A percentile compares a stretch with the other conserved stretches of the same genome.
These are phyloP conservation scores for Arremon brunneinucha DNA, from an alignment of 2,797 vertebrate species.

Conservation along the genomic window DNA sequence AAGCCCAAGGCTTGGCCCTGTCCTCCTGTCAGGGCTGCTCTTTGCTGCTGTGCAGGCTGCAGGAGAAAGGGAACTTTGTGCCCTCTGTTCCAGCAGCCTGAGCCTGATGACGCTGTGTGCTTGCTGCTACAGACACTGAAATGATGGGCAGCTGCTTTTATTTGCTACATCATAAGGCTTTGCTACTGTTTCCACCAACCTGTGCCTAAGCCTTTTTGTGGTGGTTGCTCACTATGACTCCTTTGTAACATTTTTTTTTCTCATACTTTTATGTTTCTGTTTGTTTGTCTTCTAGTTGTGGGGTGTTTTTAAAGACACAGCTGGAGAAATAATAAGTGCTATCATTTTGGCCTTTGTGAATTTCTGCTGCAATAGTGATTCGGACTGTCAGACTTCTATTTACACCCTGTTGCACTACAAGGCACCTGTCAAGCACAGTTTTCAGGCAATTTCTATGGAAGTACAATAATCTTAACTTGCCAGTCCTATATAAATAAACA, in stretches of 20 bases:
- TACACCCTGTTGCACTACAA: background rate
- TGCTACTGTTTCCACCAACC: background rate
- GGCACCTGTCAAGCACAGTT: background rate
- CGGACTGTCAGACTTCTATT: background rate
- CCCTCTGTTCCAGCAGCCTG: background rate
- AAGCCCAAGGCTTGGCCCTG: background rate
- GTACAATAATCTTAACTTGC: background rate
- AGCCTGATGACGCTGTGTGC: background rate
- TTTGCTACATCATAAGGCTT: background rate
- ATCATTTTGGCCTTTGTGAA: background rate
- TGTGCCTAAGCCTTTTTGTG: background rate
- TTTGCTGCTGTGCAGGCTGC: background rate
- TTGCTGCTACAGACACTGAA: background rate
- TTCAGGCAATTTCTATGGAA: background rate
- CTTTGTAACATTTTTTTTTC: background rate
- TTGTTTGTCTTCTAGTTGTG: background rate
- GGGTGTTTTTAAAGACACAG: background rate
- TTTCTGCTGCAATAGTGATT: background rate
- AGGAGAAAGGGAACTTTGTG: background rate
- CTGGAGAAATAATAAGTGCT: background rate
- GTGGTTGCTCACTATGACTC: background rate
- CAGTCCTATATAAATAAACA: background rate
- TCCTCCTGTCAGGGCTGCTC: background rate
- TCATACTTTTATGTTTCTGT: background rate
- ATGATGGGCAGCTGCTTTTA: background rate